Conservation (phyloP, 2,888 invertebrate genomes). For the Drosophila tanythrix region DNA sequence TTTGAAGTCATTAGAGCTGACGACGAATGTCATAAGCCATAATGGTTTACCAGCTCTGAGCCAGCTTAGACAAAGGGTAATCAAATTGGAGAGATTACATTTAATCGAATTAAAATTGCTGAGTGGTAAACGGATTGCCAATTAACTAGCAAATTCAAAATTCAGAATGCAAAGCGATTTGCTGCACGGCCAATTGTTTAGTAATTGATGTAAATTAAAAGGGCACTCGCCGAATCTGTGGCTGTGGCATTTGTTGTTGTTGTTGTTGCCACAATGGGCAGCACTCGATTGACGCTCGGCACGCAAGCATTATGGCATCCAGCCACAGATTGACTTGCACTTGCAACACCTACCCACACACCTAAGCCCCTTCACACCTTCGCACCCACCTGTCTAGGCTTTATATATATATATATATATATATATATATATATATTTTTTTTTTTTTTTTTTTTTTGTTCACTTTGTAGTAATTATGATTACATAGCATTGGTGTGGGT, state of each 20-base stretch:
- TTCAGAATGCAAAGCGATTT: constrained; percentile 29
- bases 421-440: background rate
- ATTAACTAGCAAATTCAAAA: constrained; percentile 12
- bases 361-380: background rate
- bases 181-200: constrained; percentile 57
- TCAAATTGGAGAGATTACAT: constrained; percentile 19
- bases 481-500: constrained; percentile 62
- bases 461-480: constrained; percentile 52
- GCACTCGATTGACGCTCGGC: constrained; percentile 34
- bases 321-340: constrained; percentile 42
- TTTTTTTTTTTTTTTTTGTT: background rate
- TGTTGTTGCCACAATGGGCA: constrained; percentile 20
- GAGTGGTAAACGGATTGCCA: constrained; percentile 8
- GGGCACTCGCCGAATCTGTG: constrained; percentile 25
- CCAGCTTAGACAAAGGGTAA: constrained; percentile 12
- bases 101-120: constrained; percentile 28
- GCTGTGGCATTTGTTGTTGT: constrained; percentile 36
- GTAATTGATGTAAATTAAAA: constrained; percentile 66
- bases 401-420: background rate
- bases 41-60: background rate
- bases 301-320: constrained; percentile 37
- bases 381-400: background rate
- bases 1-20: background rate
- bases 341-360: constrained; percentile 8
- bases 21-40: background rate